A percentile compares a stretch with the other conserved stretches of the same genome.
These are phyloP conservation scores for Holcopasites calliopsidis DNA, from an alignment of 1,140 invertebrate genomes.

Conservation along the genomic window DNA sequence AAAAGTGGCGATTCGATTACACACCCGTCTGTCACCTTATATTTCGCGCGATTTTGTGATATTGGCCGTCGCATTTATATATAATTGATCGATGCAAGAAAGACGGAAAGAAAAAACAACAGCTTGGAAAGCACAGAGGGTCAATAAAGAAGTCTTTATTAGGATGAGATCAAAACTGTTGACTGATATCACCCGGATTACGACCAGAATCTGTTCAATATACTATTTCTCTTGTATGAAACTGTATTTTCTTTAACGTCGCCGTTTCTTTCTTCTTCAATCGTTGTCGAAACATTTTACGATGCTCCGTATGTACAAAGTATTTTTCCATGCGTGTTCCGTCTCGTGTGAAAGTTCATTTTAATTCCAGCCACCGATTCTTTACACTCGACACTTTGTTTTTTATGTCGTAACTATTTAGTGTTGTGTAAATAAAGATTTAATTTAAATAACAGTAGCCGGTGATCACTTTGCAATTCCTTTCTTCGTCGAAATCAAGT, in stretches of 20 bases:
- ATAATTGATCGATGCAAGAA: too few relatives aligned
- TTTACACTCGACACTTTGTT: neutral
- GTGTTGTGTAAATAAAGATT: neutral
- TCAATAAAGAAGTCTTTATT: too few relatives aligned
- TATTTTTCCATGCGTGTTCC: too few relatives aligned
- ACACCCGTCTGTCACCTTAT: conserved; percentile 1
- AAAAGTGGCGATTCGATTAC: conserved; percentile 73
- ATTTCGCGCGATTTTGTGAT: conserved; percentile 7
- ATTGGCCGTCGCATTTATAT: neutral
- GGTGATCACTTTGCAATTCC: neutral
- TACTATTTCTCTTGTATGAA: too few relatives aligned
- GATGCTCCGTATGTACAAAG: too few relatives aligned
- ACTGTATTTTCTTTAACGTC: neutral
- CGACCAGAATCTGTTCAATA: neutral
- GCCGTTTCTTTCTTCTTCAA: neutral
- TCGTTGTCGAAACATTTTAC: neutral
- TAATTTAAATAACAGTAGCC: neutral
- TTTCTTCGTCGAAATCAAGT: too few relatives aligned
- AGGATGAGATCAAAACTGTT: too few relatives aligned
- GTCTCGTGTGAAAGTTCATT: too few relatives aligned
- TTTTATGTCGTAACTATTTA: neutral
- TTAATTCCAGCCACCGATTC: neutral
- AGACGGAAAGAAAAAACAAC: neutral
- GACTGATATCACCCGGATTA: neutral
- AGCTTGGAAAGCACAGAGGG: neutral